These are phyloP conservation scores for Apotomis capreana DNA, from an alignment of 2,888 invertebrate genomes.

Conservation along the genomic window DNA sequence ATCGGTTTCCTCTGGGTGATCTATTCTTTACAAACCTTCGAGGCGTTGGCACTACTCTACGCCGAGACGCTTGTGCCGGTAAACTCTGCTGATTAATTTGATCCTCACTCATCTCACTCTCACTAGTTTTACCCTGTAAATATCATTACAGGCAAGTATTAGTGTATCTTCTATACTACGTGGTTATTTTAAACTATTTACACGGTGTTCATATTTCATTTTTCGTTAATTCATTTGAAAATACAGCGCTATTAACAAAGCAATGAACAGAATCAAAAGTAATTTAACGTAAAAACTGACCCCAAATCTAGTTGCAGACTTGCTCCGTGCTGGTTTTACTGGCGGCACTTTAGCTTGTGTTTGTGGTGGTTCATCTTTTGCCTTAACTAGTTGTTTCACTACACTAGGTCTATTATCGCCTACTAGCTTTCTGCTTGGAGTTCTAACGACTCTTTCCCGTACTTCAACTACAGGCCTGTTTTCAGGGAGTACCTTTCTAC, in stretches of 20 bases:
- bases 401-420: conserved; percentile 64
- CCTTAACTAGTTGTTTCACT: conserved; percentile 57
- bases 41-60: conserved; percentile 73
- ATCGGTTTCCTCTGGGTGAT: conserved; percentile 79
- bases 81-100: conserved; percentile 63
- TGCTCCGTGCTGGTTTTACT: conserved; percentile 78
- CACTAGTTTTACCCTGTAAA: conserved; percentile 83
- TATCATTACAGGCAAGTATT: conserved; percentile 70
- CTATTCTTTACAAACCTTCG: conserved; percentile 73
- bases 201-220: conserved; percentile 52
- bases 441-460: conserved; percentile 74
- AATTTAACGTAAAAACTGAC: conserved; percentile 78
- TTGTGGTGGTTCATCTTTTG: conserved; percentile 63
- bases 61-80: conserved; percentile 59
- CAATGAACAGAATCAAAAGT: conserved; percentile 67
- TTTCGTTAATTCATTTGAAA: conserved; percentile 63
- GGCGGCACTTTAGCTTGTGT: conserved; percentile 68
- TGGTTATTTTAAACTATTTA: conserved; percentile 58
- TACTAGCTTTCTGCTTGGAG: conserved; percentile 71
- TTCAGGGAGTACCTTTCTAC: conserved; percentile 68
- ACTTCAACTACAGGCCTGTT: conserved; percentile 73
- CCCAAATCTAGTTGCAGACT: conserved; percentile 79
- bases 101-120: conserved; percentile 84
- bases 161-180: conserved; percentile 62
- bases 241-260: conserved; percentile 75